Evolutionary conservation across 2,888 invertebrate genomes (phyloP).

Genomic region (Dolichomitus sp.): DNA sequence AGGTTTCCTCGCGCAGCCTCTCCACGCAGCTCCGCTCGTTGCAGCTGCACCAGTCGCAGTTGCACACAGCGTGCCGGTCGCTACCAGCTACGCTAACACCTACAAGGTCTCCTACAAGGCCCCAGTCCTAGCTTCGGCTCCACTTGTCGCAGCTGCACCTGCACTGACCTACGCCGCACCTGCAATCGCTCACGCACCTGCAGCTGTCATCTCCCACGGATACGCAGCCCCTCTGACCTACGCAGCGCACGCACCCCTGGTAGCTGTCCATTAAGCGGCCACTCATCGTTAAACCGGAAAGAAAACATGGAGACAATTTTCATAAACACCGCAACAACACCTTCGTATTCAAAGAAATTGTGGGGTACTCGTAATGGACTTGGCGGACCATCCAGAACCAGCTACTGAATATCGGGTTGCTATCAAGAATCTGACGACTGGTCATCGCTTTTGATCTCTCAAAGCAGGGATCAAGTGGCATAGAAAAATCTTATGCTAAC

Average conservation of each 20-base stretch:
- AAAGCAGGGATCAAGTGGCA: neutral
- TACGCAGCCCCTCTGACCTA: slow-evolving; percentile 74
- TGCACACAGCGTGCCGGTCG: slow-evolving; percentile 87
- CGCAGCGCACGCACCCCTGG: slow-evolving; percentile 84
- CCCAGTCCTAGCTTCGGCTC: slow-evolving; percentile 76
- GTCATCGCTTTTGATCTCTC: neutral
- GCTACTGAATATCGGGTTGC: neutral
- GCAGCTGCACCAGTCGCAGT: slow-evolving; percentile 65
- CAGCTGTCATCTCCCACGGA: slow-evolving; percentile 79
- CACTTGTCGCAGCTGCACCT: slow-evolving; percentile 83
- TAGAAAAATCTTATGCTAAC: slow-evolving; percentile 43
- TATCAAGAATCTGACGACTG: neutral
- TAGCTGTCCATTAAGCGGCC: slow-evolving; percentile 81
- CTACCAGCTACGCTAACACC: slow-evolving; percentile 90
- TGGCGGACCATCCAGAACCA: neutral
- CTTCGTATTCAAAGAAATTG: neutral
- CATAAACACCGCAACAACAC: neutral
- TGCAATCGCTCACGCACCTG: slow-evolving; percentile 73
- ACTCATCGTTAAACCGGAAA: slow-evolving; percentile 70
- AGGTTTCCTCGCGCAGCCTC: slow-evolving; percentile 79
- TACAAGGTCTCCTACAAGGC: slow-evolving; percentile 87
- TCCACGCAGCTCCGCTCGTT: slow-evolving; percentile 74
- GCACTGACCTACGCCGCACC: slow-evolving; percentile 79
- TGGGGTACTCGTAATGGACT: neutral
- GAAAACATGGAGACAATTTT: neutral